Percentiles rank a stretch among this genome's conserved stretches.
phyloP scores from a whole-genome alignment of 2,888 invertebrate species.

The Drosophila affinis region DNA sequence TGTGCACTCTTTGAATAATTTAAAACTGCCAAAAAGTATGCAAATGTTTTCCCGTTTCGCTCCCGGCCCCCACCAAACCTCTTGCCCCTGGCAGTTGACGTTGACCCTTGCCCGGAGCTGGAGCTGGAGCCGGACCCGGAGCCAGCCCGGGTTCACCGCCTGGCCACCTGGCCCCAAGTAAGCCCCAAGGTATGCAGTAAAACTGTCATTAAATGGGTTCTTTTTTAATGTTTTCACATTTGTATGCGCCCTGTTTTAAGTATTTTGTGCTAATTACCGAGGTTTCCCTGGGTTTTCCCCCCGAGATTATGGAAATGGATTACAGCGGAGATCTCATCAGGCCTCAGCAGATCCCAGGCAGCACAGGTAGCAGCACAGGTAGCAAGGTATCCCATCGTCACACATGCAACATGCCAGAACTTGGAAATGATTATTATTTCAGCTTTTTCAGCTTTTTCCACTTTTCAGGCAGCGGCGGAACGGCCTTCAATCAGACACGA shows the following conservation, averaged over 20 bases:
- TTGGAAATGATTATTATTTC: constrained; percentile 27
- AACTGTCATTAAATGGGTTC: constrained; percentile 41
- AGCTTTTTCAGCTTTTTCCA: background rate
- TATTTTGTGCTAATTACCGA: background rate
- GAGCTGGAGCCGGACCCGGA: no score
- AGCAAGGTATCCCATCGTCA: constrained; percentile 22
- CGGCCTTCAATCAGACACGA: constrained; percentile 45
- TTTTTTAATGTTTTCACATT: constrained; percentile 4
- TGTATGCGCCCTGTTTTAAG: background rate
- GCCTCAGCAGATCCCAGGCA: background rate
- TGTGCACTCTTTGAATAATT: constrained; percentile 72
- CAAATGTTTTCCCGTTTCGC: constrained; percentile 56
- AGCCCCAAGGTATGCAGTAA: constrained; percentile 27
- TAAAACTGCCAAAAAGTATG: constrained; percentile 75
- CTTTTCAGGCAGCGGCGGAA: constrained; percentile 3
- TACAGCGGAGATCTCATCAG: constrained; percentile 4
- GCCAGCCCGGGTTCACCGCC: no score
- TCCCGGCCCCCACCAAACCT: background rate
- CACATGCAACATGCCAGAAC: constrained; percentile 40
- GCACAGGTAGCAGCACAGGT: background rate
- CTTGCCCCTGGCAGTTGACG: constrained; percentile 16
- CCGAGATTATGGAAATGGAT: constrained; percentile 23
- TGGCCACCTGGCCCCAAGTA: constrained; percentile 20
- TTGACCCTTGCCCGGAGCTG: constrained; percentile 15
- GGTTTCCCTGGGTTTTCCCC: background rate